Percentiles rank a stretch among this genome's conserved stretches.
Evolutionary conservation across 2,797 vertebrate genomes (phyloP).

Genomic region (Ficedula albicollis): DNA sequence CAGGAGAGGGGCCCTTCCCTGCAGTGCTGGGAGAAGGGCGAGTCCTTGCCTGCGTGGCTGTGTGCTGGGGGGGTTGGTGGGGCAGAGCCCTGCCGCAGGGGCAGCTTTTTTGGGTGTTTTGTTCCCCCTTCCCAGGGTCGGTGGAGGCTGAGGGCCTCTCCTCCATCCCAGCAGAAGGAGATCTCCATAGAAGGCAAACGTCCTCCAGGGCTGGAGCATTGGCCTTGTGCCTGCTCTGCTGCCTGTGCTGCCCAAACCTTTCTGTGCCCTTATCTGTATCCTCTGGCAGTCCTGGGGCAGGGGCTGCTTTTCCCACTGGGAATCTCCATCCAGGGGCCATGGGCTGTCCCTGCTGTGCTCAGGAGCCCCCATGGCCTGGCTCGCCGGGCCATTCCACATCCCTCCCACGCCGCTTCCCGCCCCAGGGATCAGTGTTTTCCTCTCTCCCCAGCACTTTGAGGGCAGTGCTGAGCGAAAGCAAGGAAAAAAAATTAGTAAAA

Average conservation of each 20-base stretch:
- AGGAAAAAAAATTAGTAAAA: not conserved
- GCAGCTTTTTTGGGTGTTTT: not conserved
- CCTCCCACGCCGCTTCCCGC: not conserved
- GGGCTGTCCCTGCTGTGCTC: not conserved
- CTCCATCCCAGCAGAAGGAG: not conserved
- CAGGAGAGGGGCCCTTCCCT: accelerated
- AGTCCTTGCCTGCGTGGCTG: accelerated
- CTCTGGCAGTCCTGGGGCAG: accelerated
- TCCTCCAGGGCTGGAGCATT: not conserved
- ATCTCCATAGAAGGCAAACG: slow-evolving; percentile 56
- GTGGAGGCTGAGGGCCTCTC: not conserved
- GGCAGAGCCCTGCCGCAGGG: accelerated
- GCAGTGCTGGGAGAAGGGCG: accelerated
- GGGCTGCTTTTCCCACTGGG: accelerated
- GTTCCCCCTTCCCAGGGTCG: not conserved
- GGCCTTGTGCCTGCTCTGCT: accelerated
- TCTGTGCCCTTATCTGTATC: not conserved
- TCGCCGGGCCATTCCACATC: not conserved
- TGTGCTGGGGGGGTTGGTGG: not conserved
- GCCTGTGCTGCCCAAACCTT: accelerated
- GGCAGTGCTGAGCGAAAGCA: not conserved
- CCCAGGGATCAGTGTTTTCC: not conserved
- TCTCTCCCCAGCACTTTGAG: not conserved
- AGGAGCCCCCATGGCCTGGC: accelerated
- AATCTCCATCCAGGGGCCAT: accelerated